Percentiles rank a stretch among this genome's conserved stretches.
Conservation (phyloP, 2,888 invertebrate genomes). For the Copidosoma aretas region DNA sequence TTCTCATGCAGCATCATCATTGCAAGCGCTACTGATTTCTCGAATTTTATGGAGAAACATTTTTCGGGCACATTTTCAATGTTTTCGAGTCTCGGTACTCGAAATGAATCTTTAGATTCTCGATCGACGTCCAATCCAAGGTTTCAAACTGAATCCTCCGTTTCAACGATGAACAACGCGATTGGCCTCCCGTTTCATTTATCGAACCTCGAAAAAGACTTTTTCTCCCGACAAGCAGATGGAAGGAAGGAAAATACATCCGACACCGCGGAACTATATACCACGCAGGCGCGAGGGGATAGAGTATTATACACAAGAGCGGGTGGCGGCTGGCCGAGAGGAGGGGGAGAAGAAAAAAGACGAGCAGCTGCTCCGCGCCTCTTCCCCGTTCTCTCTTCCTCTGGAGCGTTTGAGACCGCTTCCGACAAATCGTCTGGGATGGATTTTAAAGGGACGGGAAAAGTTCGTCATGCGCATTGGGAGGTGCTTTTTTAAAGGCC, state of each 20-base stretch:
- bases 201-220: neutral
- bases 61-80: too few species aligned
- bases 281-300: neutral
- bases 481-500: too few species aligned
- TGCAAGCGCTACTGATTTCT: too few species aligned
- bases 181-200: neutral
- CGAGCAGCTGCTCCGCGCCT: slow-evolving; percentile 32
- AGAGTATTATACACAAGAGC: neutral
- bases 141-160: too few species aligned
- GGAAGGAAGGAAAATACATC: neutral
- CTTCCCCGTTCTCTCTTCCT: slow-evolving; percentile 7
- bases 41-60: too few species aligned
- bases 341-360: slow-evolving; percentile 17
- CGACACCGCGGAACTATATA: too few species aligned
- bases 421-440: neutral
- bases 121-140: too few species aligned
- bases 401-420: neutral
- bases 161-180: neutral
- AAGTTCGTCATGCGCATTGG: too few species aligned
- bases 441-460: neutral
- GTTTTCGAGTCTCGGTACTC: too few species aligned
- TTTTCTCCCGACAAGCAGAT: neutral
- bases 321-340: slow-evolving; percentile 20
- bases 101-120: too few species aligned
- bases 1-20: too few species aligned